Conservation (phyloP, 2,888 invertebrate species). For the Hanleya hanleyi region DNA sequence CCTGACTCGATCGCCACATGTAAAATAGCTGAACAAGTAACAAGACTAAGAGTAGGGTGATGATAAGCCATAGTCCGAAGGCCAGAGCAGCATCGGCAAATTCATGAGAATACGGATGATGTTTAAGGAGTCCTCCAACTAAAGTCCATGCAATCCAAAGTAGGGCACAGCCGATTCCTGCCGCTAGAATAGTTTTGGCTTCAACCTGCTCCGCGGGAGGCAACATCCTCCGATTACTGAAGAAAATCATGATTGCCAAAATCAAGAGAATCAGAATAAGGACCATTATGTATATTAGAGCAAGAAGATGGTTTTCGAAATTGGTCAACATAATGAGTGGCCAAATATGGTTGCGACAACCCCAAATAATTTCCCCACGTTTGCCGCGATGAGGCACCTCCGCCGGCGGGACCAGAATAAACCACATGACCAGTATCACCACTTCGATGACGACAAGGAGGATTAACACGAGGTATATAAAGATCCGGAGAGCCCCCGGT, state of each 20-base stretch:
- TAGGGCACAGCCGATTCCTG: slow-evolving; percentile 87
- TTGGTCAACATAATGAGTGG: not conserved
- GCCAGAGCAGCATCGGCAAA: slow-evolving; percentile 81
- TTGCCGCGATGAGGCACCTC: not conserved
- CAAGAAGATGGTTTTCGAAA: slow-evolving; percentile 77
- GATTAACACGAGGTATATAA: slow-evolving; percentile 86
- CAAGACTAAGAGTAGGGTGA: not conserved
- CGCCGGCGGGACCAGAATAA: slow-evolving; percentile 55
- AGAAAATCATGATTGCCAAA: slow-evolving; percentile 88
- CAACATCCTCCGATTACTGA: not conserved
- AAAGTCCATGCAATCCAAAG: slow-evolving; percentile 75
- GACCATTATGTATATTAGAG: slow-evolving; percentile 86
- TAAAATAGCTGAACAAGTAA: not conserved
- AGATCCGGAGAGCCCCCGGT: slow-evolving; percentile 87
- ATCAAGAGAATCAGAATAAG: slow-evolving; percentile 87
- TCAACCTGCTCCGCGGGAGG: not conserved
- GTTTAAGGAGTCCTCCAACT: slow-evolving; percentile 77
- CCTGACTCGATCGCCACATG: not conserved
- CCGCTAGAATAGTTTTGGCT: slow-evolving; percentile 82
- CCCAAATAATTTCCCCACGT: no score
- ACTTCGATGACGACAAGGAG: slow-evolving; percentile 86
- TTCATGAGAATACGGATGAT: slow-evolving; percentile 4
- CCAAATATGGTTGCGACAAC: not conserved
- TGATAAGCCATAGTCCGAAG: slow-evolving; percentile 80
- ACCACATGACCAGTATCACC: slow-evolving; percentile 61